These are phyloP conservation scores for Anticlea derivata DNA, from an alignment of 2,888 invertebrate species.

Conservation along the genomic window DNA sequence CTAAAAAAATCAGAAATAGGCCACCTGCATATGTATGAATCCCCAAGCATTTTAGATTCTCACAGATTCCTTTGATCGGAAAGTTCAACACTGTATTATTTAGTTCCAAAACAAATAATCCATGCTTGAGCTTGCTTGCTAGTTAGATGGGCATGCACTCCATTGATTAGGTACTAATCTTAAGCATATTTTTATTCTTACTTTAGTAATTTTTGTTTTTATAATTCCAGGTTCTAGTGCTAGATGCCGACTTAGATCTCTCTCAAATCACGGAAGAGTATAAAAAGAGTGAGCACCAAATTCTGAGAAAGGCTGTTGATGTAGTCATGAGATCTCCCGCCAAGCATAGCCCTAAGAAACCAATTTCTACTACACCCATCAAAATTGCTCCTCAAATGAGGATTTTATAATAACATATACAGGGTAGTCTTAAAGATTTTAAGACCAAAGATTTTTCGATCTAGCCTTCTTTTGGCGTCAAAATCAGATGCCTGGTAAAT, in stretches of 20 bases:
- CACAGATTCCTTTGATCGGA: no score
- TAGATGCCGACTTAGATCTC: constrained; percentile 87
- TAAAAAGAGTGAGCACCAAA: constrained; percentile 84
- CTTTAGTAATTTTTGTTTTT: not conserved
- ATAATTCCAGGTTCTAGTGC: constrained; percentile 83
- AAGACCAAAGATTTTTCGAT: no score
- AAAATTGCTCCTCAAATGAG: constrained; percentile 67
- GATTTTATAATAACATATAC: constrained; percentile 55
- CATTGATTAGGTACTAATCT: no score
- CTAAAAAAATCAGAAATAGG: no score
- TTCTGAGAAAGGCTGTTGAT: constrained; percentile 73
- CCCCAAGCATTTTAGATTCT: no score
- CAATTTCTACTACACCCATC: constrained; percentile 66
- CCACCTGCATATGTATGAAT: no score
- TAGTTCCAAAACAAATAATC: no score
- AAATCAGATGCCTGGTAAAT: not conserved
- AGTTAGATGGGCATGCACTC: no score
- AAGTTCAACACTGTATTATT: no score
- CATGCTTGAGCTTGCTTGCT: no score
- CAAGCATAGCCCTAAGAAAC: constrained; percentile 77
- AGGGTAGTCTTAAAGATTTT: no score
- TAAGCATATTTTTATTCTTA: not conserved
- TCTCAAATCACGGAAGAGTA: constrained; percentile 87
- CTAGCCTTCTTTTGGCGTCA: not conserved
- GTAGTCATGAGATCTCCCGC: constrained; percentile 78